Conservation (phyloP, 2,888 invertebrate species). For the Hipparchia sbordonii region DNA sequence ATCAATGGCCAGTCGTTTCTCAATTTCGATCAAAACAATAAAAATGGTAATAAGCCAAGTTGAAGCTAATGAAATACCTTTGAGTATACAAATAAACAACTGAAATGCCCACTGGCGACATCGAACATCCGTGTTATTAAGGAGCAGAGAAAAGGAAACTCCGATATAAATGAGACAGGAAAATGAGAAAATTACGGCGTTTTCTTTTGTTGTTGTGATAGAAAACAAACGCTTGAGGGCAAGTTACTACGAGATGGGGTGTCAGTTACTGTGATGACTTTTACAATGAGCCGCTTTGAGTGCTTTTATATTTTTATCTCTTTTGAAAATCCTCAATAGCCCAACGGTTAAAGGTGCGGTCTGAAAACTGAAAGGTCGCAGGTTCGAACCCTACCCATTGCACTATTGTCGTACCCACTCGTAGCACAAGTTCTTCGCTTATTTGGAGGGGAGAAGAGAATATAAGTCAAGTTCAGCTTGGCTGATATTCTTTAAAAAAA, state of each 20-base stretch:
- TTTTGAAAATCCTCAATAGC: neutral
- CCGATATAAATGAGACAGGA: neutral
- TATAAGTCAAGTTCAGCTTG: no score
- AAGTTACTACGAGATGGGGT: neutral
- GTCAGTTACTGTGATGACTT: neutral
- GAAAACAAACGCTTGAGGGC: neutral
- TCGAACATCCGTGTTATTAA: neutral
- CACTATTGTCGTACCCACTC: no score
- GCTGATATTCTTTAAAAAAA: no score
- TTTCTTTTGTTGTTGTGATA: neutral
- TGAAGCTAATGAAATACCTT: neutral
- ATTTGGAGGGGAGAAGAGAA: no score
- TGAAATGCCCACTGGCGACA: neutral
- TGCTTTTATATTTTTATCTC: neutral
- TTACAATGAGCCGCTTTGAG: neutral
- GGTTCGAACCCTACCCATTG: no score
- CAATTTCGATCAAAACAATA: neutral
- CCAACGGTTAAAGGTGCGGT: no score
- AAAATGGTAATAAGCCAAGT: neutral
- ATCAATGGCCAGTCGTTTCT: neutral
- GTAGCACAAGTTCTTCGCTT: no score
- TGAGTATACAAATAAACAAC: no score
- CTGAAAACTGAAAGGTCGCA: no score
- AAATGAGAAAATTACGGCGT: neutral
- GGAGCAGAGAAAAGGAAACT: neutral